Evolutionary conservation across 2,888 invertebrate genomes (phyloP).

Genomic region (Galerucella pusilla): DNA sequence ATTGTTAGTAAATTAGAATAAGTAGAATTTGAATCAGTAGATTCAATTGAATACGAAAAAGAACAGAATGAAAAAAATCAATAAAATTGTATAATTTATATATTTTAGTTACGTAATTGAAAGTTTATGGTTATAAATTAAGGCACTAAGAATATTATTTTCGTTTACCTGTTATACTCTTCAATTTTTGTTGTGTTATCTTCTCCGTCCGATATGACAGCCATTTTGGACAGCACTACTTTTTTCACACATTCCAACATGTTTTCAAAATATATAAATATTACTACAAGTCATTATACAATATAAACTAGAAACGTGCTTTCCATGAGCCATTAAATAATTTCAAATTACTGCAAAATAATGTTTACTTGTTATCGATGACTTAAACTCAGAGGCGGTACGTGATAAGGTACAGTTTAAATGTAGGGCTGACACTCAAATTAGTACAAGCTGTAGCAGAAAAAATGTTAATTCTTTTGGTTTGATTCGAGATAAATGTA

Average conservation of each 20-base stretch:
- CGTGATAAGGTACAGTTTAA: background rate
- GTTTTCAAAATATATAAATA: background rate
- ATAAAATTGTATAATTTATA: no score
- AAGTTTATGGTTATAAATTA: no score
- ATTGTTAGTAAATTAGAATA: no score
- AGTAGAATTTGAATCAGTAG: no score
- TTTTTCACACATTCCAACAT: background rate
- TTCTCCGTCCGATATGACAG: background rate
- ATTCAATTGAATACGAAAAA: no score
- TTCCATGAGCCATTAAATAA: background rate
- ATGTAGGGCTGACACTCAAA: no score
- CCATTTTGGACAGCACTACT: background rate
- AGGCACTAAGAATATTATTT: no score
- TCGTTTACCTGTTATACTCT: background rate
- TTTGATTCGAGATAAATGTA: no score
- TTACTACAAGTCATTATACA: background rate
- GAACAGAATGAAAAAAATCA: no score
- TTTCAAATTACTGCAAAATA: background rate
- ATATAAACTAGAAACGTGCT: background rate
- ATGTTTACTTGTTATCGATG: background rate
- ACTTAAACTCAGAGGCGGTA: background rate
- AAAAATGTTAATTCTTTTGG: no score
- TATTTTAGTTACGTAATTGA: no score
- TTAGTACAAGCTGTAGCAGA: no score
- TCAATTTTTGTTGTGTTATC: background rate